Percentiles rank a stretch among this genome's conserved stretches.
Conservation (phyloP, 2,113 vertebrate genomes). For the Pygoscelis adeliae region DNA sequence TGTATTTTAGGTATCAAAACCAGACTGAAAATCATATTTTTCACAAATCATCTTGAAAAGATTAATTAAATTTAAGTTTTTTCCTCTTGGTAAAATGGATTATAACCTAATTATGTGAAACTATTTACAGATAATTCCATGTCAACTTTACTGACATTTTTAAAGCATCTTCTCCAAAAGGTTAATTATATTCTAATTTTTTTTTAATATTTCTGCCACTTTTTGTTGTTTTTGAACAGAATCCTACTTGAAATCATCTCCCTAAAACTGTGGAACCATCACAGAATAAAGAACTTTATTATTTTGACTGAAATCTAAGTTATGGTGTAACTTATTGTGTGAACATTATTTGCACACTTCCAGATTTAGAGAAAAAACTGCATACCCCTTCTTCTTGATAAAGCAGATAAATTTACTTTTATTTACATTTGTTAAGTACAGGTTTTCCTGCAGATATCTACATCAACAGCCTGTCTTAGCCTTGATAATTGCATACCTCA, state of each 20-base stretch:
- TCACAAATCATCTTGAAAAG: background rate
- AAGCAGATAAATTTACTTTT: background rate
- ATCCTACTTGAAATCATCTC: background rate
- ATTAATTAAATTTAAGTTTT: background rate
- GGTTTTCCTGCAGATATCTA: background rate
- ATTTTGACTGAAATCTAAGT: background rate
- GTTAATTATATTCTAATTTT: background rate
- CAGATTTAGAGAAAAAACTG: background rate
- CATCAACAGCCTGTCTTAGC: background rate
- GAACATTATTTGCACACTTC: background rate
- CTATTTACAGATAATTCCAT: background rate
- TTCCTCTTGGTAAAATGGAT: background rate
- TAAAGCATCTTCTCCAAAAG: background rate
- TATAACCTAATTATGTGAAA: background rate
- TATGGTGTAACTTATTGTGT: background rate
- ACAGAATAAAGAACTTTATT: background rate
- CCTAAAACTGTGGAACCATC: background rate
- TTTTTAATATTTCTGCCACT: background rate
- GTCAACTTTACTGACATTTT: background rate
- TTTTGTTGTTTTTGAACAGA: background rate
- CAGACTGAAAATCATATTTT: background rate
- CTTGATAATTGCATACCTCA: background rate
- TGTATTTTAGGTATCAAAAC: background rate
- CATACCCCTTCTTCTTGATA: background rate
- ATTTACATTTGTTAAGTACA: background rate